Evolutionary conservation across 2,113 vertebrate genomes (phyloP).

Genomic region (Neomonachus schauinslandi): DNA sequence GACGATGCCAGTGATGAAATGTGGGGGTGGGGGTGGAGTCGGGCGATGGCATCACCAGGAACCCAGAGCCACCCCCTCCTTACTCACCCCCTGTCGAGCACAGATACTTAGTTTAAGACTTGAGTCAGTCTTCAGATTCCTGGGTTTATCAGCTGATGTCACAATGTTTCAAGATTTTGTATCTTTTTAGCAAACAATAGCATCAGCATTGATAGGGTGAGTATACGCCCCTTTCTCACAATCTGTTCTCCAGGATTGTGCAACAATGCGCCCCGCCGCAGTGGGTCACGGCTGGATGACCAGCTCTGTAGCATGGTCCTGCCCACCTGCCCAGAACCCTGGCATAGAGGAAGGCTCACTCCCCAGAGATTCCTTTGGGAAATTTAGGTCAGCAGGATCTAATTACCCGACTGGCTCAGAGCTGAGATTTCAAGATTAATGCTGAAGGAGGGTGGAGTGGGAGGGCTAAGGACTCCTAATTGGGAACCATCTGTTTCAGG

Average conservation of each 20-base stretch:
- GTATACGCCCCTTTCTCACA: not conserved
- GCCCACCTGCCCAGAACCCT: not conserved
- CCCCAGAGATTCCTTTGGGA: not conserved
- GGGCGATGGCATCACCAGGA: not conserved
- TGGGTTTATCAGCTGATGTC: conserved; percentile 60
- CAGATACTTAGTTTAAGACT: not conserved
- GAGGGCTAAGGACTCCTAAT: not conserved
- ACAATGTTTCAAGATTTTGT: conserved; percentile 38
- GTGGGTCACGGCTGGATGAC: accelerated
- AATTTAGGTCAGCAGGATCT: not conserved
- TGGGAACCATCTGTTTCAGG: not conserved
- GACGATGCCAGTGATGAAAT: not conserved
- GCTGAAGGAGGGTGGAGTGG: not conserved
- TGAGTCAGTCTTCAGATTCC: conserved; percentile 64
- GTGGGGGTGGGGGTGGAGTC: not conserved
- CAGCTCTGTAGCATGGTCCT: not conserved
- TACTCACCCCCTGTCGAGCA: not conserved
- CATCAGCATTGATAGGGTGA: not conserved
- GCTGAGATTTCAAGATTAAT: not conserved
- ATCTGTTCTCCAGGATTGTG: not conserved
- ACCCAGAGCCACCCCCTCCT: not conserved
- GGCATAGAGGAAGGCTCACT: not conserved
- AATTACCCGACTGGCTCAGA: not conserved
- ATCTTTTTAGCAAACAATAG: conserved; percentile 45
- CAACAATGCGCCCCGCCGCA: accelerated